Conservation (phyloP, 2,888 invertebrate species). For the Heteropelma amictum region DNA sequence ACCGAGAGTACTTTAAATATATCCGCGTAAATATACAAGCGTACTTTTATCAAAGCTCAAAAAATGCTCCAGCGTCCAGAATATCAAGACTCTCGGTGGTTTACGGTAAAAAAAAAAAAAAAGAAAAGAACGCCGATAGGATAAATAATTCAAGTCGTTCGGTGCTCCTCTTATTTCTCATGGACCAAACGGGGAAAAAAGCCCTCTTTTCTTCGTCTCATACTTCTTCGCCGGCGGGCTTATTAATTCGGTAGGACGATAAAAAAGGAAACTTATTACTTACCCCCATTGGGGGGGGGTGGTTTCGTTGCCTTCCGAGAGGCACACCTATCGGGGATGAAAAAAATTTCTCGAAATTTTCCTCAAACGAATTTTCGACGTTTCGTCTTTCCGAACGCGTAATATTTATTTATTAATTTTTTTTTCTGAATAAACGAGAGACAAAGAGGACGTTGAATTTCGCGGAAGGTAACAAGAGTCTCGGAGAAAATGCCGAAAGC, state of each 20-base stretch:
- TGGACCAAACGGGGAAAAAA: no score
- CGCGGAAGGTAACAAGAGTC: background rate
- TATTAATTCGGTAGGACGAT: slow-evolving; percentile 74
- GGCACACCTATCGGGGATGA: slow-evolving; percentile 19
- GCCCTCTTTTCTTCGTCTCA: background rate
- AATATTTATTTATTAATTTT: no score
- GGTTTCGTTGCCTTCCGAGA: slow-evolving; percentile 40
- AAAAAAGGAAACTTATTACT: slow-evolving; percentile 76
- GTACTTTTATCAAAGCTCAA: slow-evolving; percentile 49
- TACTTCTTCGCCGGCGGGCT: slow-evolving; percentile 59
- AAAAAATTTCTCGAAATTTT: slow-evolving; percentile 1
- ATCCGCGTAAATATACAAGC: background rate
- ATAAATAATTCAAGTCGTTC: slow-evolving; percentile 75
- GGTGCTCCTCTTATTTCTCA: slow-evolving; percentile 60
- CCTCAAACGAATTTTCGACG: no score
- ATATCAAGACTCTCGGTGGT: slow-evolving; percentile 54
- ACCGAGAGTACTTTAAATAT: slow-evolving; percentile 24
- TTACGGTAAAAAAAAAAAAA: slow-evolving; percentile 53
- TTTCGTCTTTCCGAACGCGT: no score
- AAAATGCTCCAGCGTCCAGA: slow-evolving; percentile 52
- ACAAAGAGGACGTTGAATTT: slow-evolving; percentile 32
- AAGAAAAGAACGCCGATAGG: slow-evolving; percentile 64
- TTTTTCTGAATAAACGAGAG: no score
- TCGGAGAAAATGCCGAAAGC: slow-evolving; percentile 67
- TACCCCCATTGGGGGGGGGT: slow-evolving; percentile 63